Conservation (phyloP, 2,113 vertebrate species). For the Heteronetta atricapilla region DNA sequence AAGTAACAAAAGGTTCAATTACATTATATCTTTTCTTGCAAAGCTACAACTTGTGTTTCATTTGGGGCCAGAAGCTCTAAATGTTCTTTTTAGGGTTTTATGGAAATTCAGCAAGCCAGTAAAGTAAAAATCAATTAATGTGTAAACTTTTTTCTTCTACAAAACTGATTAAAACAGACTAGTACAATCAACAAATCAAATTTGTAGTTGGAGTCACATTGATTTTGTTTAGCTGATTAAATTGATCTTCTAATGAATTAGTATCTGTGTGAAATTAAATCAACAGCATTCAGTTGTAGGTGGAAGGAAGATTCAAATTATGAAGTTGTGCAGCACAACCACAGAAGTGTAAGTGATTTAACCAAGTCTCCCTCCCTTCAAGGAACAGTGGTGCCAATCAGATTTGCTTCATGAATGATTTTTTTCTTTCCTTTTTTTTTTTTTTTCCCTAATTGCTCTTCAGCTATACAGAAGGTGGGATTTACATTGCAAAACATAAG, state of each 20-base stretch:
- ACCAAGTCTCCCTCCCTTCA: background rate
- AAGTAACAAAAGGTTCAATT: background rate
- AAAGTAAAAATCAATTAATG: background rate
- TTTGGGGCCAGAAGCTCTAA: background rate
- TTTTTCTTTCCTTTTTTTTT: background rate
- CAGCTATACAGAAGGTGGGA: background rate
- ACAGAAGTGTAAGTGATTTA: background rate
- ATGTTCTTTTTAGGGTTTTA: background rate
- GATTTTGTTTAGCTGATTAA: constrained; percentile 47
- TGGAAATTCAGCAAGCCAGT: background rate
- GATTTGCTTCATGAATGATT: background rate
- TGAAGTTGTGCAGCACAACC: background rate
- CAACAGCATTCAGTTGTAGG: background rate
- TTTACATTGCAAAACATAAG: background rate
- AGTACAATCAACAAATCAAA: constrained; percentile 51
- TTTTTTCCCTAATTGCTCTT: background rate
- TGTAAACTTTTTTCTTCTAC: constrained; percentile 6
- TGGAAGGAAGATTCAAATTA: constrained; percentile 30
- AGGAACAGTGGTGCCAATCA: background rate
- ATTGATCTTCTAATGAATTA: constrained; percentile 52
- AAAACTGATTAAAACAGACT: constrained; percentile 43
- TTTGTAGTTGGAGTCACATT: constrained; percentile 19
- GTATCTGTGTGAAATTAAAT: constrained; percentile 40
- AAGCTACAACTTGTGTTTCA: background rate
- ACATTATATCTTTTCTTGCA: background rate